Base-by-base conservation (phyloP, 2,113 vertebrate species). In the Trinectes maculatus region DNA sequence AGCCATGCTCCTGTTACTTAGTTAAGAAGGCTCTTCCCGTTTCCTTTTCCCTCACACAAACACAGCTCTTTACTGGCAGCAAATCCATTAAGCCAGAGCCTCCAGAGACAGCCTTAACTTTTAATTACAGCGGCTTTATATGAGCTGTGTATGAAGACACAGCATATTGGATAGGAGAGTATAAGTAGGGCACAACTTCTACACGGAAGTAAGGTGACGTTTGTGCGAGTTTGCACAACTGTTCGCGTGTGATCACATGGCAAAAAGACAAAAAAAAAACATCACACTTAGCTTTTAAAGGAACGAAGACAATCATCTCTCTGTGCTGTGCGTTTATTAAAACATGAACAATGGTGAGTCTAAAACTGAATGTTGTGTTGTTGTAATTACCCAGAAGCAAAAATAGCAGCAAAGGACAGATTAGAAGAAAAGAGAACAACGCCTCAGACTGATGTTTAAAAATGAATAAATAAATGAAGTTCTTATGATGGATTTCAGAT, bases 101-200 rank as follows among this genome's bases (percentile, higher is more conserved):
- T 61, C 71, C 51, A 33, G 28, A 64, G 62, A 84, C 51, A 71
- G 26, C 19, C 13, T 74, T 59, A 75, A 71, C 29, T 72, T 84
- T 70, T 85, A 82, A 85, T 82, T 64, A 74, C 71, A 71, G 68
- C 9, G 10, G 33, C 51, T 55, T 71, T 59, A 85, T 71, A 71
- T 59, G 59, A 77, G 43, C 60, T 40, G 56, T 68, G 18, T 48
- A 70, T 69, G 42, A 85, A 63, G 54, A 84, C 71, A 22, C 6
- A 12, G 18, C 22, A 57, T 70, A 59, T 60, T 69, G 31, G 49
- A 66, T 62, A 78, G 62, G 56, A 40, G 77, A 76, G 37, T 60
- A 13, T 12, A 82, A 80, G 63, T 74, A 68, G 51, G 61, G 69
- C 53, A 80, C 19, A 82, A 73, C 28, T 56, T 78, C n/a, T 54